Percentiles rank a stretch among this genome's conserved stretches.
Conservation (phyloP, 2,113 vertebrate species). For the Sceloporus undulatus region DNA sequence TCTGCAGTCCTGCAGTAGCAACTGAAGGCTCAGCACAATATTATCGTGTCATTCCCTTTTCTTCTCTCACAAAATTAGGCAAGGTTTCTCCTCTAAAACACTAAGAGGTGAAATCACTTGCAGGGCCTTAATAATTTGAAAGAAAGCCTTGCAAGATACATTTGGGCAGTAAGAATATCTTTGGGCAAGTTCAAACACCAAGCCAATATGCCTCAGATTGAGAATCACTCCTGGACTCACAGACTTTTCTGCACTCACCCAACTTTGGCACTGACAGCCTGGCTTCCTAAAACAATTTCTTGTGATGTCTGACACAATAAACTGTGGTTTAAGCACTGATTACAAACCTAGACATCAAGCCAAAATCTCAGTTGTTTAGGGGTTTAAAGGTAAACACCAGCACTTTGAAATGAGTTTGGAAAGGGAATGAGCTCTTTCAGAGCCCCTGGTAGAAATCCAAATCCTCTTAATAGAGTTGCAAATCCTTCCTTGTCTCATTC, state of each 20-base stretch:
- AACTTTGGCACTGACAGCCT: not conserved
- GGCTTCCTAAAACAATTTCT: not conserved
- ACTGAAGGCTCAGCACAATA: not conserved
- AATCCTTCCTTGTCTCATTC: too few species aligned
- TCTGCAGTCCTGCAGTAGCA: too few species aligned
- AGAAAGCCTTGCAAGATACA: not conserved
- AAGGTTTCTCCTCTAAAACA: not conserved
- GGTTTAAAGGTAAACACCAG: slow-evolving; percentile 2
- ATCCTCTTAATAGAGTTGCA: too few species aligned
- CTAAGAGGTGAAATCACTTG: not conserved
- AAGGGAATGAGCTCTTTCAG: not conserved
- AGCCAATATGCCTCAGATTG: not conserved
- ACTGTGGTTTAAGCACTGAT: not conserved
- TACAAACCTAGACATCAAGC: not conserved
- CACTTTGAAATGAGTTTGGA: not conserved
- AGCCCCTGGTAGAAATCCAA: too few species aligned
- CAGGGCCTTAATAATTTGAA: not conserved
- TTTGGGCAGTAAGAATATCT: not conserved
- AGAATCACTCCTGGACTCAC: not conserved
- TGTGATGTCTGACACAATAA: not conserved
- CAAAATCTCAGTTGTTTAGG: not conserved
- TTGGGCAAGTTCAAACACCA: not conserved
- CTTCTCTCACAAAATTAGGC: not conserved
- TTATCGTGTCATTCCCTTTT: not conserved
- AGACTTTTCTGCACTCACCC: not conserved